phyloP scores from a whole-genome alignment of 2,797 vertebrate species.

The Erethizon dorsatum region DNA sequence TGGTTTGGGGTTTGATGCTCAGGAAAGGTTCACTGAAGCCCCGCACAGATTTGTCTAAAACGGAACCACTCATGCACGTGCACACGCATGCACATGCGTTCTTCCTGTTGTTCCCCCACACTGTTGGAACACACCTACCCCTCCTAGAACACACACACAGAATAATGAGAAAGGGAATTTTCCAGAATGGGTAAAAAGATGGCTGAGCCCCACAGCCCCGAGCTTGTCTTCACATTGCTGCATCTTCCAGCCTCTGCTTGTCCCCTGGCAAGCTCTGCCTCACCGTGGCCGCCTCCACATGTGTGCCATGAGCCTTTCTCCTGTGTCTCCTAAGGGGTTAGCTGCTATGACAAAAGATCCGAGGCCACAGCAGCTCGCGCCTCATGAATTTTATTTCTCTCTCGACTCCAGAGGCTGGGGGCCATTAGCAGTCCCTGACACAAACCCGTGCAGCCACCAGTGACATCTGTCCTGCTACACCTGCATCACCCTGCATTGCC shows the following conservation, averaged over 20 bases:
- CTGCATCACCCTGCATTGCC: neutral
- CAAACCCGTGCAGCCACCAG: neutral
- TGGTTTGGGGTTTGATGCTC: slow-evolving; percentile 8
- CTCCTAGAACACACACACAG: neutral
- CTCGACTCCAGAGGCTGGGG: neutral
- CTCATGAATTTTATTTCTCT: slow-evolving; percentile 30
- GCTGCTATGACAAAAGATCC: neutral
- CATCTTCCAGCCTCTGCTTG: neutral
- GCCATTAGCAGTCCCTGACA: neutral
- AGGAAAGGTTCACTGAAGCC: neutral
- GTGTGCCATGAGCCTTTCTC: neutral
- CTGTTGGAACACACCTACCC: neutral
- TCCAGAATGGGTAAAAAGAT: neutral
- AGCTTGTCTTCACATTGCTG: neutral
- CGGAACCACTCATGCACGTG: neutral
- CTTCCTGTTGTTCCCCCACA: neutral
- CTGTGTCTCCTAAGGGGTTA: neutral
- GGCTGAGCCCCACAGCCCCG: neutral
- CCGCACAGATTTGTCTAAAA: neutral
- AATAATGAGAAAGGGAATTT: neutral
- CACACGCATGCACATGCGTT: neutral
- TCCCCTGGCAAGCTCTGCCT: neutral
- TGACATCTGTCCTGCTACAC: neutral
- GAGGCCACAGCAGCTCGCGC: neutral
- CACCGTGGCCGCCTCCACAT: neutral